phyloP scores from a whole-genome alignment of 2,113 vertebrate species.

The Columba janthina region DNA sequence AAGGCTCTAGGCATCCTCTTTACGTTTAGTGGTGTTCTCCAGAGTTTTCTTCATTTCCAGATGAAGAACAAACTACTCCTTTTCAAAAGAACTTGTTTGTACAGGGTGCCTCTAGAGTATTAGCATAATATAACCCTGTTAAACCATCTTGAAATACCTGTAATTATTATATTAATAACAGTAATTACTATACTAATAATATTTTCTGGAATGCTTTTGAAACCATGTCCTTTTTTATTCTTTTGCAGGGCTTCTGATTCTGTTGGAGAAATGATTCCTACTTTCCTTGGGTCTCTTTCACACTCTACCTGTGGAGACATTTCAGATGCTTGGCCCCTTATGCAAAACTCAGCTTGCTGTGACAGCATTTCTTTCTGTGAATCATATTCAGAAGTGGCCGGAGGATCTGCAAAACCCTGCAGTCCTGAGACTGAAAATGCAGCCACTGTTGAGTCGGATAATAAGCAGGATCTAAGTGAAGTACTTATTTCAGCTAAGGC shows the following conservation, averaged over 20 bases:
- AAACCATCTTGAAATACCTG: background rate
- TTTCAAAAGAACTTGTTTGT: background rate
- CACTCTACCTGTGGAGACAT: constrained; percentile 69
- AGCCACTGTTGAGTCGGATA: constrained; percentile 7
- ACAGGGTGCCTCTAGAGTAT: background rate
- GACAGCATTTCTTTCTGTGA: constrained; percentile 71
- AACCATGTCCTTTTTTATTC: background rate
- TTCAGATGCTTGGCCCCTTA: constrained; percentile 80
- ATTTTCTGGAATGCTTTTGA: background rate
- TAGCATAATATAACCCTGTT: background rate
- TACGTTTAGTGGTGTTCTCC: background rate
- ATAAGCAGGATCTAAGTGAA: constrained; percentile 38
- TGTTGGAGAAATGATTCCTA: constrained; percentile 71
- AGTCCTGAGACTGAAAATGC: constrained; percentile 48
- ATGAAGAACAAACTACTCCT: background rate
- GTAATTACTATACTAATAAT: background rate
- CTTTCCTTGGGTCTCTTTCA: constrained; percentile 74
- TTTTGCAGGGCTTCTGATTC: constrained; percentile 69
- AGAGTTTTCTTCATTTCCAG: background rate
- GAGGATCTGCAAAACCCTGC: constrained; percentile 58
- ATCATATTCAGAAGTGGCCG: constrained; percentile 66
- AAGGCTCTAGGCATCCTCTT: background rate
- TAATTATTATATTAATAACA: background rate
- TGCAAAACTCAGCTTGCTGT: constrained; percentile 64
- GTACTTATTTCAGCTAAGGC: background rate